phyloP scores from a whole-genome alignment of 2,797 vertebrate genomes.

The Liasis olivaceus region DNA sequence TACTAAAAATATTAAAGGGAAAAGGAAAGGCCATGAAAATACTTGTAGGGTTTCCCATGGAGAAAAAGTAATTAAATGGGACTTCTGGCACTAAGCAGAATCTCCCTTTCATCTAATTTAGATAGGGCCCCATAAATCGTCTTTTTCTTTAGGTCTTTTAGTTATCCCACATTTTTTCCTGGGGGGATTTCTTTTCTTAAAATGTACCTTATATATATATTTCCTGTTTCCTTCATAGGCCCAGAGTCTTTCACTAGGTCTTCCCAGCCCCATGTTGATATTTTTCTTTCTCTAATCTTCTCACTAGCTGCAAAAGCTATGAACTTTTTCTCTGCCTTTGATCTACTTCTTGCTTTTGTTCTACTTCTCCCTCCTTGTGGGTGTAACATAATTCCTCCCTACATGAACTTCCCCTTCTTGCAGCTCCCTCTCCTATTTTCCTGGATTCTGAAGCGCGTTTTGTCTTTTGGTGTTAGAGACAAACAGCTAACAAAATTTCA shows the following conservation, averaged over 20 bases:
- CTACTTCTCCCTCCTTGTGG: conserved; percentile 65
- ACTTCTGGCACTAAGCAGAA: conserved; percentile 42
- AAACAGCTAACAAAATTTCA: neutral
- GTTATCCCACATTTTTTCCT: conserved; percentile 50
- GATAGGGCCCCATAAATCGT: conserved; percentile 41
- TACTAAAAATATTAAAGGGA: neutral
- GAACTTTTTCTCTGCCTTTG: conserved; percentile 68
- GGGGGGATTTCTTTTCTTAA: conserved; percentile 58
- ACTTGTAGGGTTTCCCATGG: neutral
- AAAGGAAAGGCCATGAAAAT: neutral
- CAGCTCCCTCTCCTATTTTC: conserved; percentile 51
- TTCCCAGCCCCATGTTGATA: conserved; percentile 62
- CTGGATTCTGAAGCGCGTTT: conserved; percentile 3
- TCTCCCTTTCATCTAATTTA: conserved; percentile 60
- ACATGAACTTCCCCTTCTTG: conserved; percentile 54
- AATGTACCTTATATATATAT: conserved; percentile 52
- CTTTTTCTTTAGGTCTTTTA: conserved; percentile 58
- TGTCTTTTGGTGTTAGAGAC: conserved; percentile 32
- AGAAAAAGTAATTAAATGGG: conserved; percentile 38
- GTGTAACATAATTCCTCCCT: conserved; percentile 57
- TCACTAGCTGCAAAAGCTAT: conserved; percentile 63
- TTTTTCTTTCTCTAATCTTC: conserved; percentile 72
- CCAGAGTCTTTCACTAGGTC: conserved; percentile 39
- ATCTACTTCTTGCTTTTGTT: conserved; percentile 68
- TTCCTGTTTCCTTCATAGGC: conserved; percentile 58